Percentiles rank a stretch among this genome's conserved stretches.
phyloP scores from a whole-genome alignment of 1,140 invertebrate species.

The Pectinophora gossypiella region DNA sequence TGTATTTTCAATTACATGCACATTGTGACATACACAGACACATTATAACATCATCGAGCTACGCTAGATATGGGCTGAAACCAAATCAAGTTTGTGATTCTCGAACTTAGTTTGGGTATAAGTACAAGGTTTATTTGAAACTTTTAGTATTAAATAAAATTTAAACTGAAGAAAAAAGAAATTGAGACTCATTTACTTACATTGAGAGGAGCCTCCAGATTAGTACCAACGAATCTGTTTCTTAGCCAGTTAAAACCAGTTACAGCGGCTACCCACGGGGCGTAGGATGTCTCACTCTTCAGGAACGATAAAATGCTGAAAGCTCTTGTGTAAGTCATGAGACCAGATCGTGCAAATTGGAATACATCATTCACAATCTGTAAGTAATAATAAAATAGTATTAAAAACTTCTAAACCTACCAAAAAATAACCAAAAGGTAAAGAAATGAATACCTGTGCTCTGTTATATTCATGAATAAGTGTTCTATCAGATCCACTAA shows the following conservation, averaged over 20 bases:
- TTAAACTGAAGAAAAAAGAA: too few relatives aligned
- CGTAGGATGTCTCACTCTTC: slow-evolving; percentile 77
- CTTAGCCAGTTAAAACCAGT: slow-evolving; percentile 72
- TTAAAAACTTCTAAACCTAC: too few relatives aligned
- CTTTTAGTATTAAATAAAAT: too few relatives aligned
- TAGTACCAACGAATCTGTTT: slow-evolving; percentile 49
- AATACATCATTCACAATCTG: slow-evolving; percentile 87
- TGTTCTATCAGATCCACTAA: slow-evolving; percentile 75
- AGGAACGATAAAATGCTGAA: slow-evolving; percentile 79
- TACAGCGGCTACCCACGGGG: slow-evolving; percentile 80
- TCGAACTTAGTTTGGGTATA: too few relatives aligned
- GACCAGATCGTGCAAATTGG: slow-evolving; percentile 75
- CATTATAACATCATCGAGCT: too few relatives aligned
- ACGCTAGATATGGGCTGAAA: too few relatives aligned
- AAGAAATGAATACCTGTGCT: slow-evolving; percentile 22
- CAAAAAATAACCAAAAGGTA: neutral
- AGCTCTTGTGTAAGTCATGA: slow-evolving; percentile 71
- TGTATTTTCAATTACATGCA: neutral
- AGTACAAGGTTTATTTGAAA: too few relatives aligned
- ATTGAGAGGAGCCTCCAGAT: slow-evolving; percentile 9
- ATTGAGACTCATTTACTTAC: neutral
- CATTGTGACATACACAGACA: too few relatives aligned
- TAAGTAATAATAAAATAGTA: too few relatives aligned
- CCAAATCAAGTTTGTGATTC: too few relatives aligned
- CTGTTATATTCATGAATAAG: slow-evolving; percentile 11